Evolutionary conservation across 1,140 invertebrate species (phyloP), one percentile per base, ranked within the genome.

Genomic region (Drosophila kanapiae): DNA sequence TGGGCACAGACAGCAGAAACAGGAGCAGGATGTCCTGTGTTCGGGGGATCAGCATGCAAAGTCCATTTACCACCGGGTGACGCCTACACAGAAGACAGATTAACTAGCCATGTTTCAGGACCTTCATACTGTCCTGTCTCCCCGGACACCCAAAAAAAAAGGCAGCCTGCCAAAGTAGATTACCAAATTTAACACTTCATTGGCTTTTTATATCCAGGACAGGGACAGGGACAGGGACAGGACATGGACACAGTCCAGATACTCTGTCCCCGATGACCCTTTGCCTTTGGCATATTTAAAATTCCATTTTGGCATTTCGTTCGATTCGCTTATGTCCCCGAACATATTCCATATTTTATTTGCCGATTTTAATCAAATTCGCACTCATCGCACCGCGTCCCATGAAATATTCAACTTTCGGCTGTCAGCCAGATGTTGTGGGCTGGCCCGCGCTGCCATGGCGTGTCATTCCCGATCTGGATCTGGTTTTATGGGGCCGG

Each of bases 181-280:
- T 87, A 83, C 63, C 70, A 74, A 88, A 88, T 90, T 88, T 88
- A 88, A 88, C 85, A 71, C 78, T 78, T 88, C 74, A 88, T 80
- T 88, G 81, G 60, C 48, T 70, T 77, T 71, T 64, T 75, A 69
- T 68, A 62, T 54, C 57, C 75, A 62, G 74, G 49, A 71, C 49
- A 59, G 70, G 67, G 14, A 3, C 47, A n/a, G 47, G 47, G 47
- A n/a, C 74, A 62, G 74, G 35, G 18, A 56, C 23, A 23, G 40
- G 49, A 49, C 47, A 76, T 53, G 42, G 53, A 71, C 69, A 72
- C 29, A 40, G 29, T 27, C 42, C 13, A 40, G 37, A 43, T 51
- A 40, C 45, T 13, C 35, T 56, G 58, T 70, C 51, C 72, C 40
- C 48, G 27, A 27, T 51, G 75, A 62, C 74, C 47, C 76, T 54